Base-by-base conservation (phyloP, 2,797 vertebrate genomes). In the Geotrypetes seraphini region DNA sequence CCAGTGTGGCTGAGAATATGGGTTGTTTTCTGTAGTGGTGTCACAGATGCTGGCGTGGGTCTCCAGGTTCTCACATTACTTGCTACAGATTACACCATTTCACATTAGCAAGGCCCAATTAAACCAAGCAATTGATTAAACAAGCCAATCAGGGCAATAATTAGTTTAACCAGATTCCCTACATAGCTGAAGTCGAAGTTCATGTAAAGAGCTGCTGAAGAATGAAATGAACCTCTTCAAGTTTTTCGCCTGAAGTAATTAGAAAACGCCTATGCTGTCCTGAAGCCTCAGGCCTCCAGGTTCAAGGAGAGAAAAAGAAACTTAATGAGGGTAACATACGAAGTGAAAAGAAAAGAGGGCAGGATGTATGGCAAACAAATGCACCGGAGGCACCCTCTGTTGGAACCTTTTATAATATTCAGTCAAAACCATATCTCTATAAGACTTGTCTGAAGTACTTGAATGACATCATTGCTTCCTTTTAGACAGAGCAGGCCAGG, bases 41-140 rank as follows among this genome's bases (percentile, higher is more conserved):
- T 86, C 85, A 86, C 78, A 73, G 57, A 53, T 25, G 64, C 63
- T 71, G 79, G 81, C 78, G 71, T 63, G 60, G 86, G 89, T 88
- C 87, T 87, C 71, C 73, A 76, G 73, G 86, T 90, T 91, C 87
- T 91, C 87, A 90, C 87, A 87, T 86, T 81, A 75, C 71, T 71
- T 52, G 69, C 62, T 60, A 50, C 2, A 44, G 53, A 59, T 63
- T 51, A 29, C 28, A 56, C 84, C 79, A 73, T 85, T 67, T 27
- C 40, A 63, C 63, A 50, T 36, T 66, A 15, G 47, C 63, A 42
- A 63, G 67, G 69, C 58, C 84, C 84, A 88, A 87, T 87, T 78
- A 88, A 72, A 78, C 43, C 49, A 64, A 64, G 56, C 52, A 60
- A 62, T 72, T 65, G 57, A 70, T 73, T 68, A 73, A 78, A 81